Conservation (phyloP, 2,113 vertebrate species). For the Erythrocercus mccallii region DNA sequence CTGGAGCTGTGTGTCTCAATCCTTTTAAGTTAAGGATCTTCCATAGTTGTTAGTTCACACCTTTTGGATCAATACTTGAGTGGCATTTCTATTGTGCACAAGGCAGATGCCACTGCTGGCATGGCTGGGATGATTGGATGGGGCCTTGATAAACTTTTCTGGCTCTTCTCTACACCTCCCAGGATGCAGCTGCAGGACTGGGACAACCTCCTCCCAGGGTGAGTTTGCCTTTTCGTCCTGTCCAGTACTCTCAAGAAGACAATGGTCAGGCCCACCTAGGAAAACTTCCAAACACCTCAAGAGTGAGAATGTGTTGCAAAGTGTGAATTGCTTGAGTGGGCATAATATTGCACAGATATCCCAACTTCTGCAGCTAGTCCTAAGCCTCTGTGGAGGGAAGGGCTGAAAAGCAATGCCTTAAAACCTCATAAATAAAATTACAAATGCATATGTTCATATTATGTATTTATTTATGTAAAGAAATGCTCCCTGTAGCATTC, state of each 20-base stretch:
- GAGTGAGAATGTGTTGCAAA: accelerated
- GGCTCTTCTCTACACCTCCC: background rate
- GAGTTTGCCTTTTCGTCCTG: background rate
- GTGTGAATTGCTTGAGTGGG: background rate
- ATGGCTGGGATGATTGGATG: background rate
- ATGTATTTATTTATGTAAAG: background rate
- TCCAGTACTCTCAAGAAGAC: background rate
- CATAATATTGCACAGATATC: background rate
- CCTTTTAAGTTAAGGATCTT: background rate
- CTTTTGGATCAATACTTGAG: background rate
- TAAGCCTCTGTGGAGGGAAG: background rate
- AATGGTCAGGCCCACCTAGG: background rate
- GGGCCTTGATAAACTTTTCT: background rate
- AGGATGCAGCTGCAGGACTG: background rate
- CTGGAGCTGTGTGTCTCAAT: background rate
- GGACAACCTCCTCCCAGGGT: background rate
- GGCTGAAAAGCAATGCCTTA: background rate
- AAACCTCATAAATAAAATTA: background rate
- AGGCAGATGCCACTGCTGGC: background rate
- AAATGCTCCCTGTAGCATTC: background rate
- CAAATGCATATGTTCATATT: background rate
- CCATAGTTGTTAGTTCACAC: background rate
- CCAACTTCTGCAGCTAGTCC: background rate
- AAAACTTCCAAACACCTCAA: background rate
- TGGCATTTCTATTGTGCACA: background rate